phyloP scores from a whole-genome alignment of 2,888 invertebrate species.

The Dryadula phaetusa region DNA sequence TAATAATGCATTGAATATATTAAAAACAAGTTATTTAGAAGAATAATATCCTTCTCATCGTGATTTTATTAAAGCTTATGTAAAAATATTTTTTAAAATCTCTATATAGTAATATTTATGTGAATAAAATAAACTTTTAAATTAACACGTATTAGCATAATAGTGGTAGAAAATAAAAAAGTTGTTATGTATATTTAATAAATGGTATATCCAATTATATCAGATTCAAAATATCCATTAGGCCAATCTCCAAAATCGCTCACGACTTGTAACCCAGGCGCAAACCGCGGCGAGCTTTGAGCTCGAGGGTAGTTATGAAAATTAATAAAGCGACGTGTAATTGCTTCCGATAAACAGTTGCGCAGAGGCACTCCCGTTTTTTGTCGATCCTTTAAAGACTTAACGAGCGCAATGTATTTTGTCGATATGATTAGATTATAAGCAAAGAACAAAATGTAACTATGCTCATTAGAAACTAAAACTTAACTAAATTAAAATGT shows the following conservation, averaged over 20 bases:
- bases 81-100: too few relatives aligned
- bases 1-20: too few relatives aligned
- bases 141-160: too few relatives aligned
- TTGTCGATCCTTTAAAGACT: constrained; percentile 50
- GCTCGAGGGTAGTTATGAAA: constrained; percentile 82
- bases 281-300: constrained; percentile 74
- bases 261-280: constrained; percentile 55
- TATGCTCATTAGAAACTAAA: background rate
- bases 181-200: background rate
- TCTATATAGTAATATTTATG: too few relatives aligned
- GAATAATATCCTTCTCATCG: too few relatives aligned
- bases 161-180: too few relatives aligned
- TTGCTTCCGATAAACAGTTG: constrained; percentile 80
- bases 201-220: background rate
- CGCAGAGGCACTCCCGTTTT: constrained; percentile 55
- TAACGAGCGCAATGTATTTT: constrained; percentile 49
- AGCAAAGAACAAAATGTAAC: constrained; percentile 18
- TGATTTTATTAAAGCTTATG: too few relatives aligned
- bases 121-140: too few relatives aligned
- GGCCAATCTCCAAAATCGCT: constrained; percentile 25
- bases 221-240: background rate
- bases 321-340: constrained; percentile 82
- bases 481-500: background rate
- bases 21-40: too few relatives aligned
- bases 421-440: constrained; percentile 36